Conservation (phyloP, 2,113 vertebrate species). For the Echinops telfairi region DNA sequence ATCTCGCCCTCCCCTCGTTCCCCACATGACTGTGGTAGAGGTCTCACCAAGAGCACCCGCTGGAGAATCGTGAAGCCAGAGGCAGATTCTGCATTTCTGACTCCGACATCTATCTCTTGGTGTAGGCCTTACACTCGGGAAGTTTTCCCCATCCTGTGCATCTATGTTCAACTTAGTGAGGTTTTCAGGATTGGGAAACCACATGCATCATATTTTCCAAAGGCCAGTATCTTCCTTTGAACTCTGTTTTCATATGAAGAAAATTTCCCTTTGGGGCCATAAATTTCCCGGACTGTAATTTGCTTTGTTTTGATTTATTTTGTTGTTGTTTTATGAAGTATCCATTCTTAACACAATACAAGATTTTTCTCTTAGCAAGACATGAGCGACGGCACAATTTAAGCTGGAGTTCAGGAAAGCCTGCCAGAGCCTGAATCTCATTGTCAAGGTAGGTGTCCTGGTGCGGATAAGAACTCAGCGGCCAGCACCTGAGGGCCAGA, state of each 20-base stretch:
- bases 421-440: neutral
- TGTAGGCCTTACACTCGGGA: neutral
- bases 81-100: neutral
- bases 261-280: neutral
- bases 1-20: neutral
- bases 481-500: neutral
- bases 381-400: rapidly evolving
- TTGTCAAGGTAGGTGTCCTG: too few relatives aligned
- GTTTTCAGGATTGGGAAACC: neutral
- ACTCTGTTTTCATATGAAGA: neutral
- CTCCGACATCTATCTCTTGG: neutral
- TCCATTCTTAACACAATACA: neutral
- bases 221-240: neutral
- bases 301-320: too few relatives aligned
- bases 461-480: rapidly evolving
- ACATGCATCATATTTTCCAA: neutral
- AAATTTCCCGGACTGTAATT: neutral
- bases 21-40: neutral
- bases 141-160: neutral
- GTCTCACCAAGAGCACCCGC: neutral
- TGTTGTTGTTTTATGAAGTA: neutral
- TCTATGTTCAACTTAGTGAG: neutral
- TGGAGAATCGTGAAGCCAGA: neutral
- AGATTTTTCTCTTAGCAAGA: neutral
- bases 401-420: neutral